Percentiles rank a stretch among this genome's conserved stretches.
These are phyloP conservation scores for Labeo rohita DNA, from an alignment of 2,113 vertebrate genomes.

Conservation along the genomic window DNA sequence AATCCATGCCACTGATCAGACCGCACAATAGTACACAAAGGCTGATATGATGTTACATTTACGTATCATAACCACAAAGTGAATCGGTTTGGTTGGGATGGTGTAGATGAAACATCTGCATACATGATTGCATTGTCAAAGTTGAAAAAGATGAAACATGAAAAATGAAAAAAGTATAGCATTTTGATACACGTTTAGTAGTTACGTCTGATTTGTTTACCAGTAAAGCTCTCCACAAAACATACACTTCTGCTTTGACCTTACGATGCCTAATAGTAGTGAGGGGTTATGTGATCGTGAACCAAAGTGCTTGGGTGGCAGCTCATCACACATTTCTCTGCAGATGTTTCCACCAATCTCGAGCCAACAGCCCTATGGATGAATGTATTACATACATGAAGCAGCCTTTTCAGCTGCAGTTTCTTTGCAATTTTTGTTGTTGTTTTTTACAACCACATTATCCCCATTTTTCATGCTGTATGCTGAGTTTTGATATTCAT, in stretches of 20 bases:
- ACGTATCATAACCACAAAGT: conserved; percentile 44
- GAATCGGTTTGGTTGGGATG: conserved; percentile 49
- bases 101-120: conserved; percentile 56
- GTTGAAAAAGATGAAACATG: conserved; percentile 51
- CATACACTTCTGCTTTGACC: conserved; percentile 36
- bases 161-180: neutral
- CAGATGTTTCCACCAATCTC: conserved; percentile 74
- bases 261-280: conserved; percentile 46
- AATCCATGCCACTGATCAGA: conserved; percentile 58
- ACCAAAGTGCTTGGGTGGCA: conserved; percentile 56
- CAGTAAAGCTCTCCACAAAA: conserved; percentile 4
- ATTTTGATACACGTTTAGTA: conserved; percentile 12
- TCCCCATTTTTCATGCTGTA: conserved; percentile 59
- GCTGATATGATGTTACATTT: conserved; percentile 51
- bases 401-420: conserved; percentile 73
- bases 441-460: conserved; percentile 59
- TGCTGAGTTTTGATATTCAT: conserved; percentile 54
- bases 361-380: conserved; percentile 73
- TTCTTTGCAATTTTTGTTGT: conserved; percentile 61
- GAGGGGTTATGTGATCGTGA: conserved; percentile 53
- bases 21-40: conserved; percentile 61
- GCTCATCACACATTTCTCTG: conserved; percentile 46
- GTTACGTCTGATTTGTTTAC: conserved; percentile 29
- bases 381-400: conserved; percentile 81
- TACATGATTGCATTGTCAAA: conserved; percentile 69